Evolutionary conservation across 2,113 vertebrate species (phyloP).

Genomic region (Corvus cornix): DNA sequence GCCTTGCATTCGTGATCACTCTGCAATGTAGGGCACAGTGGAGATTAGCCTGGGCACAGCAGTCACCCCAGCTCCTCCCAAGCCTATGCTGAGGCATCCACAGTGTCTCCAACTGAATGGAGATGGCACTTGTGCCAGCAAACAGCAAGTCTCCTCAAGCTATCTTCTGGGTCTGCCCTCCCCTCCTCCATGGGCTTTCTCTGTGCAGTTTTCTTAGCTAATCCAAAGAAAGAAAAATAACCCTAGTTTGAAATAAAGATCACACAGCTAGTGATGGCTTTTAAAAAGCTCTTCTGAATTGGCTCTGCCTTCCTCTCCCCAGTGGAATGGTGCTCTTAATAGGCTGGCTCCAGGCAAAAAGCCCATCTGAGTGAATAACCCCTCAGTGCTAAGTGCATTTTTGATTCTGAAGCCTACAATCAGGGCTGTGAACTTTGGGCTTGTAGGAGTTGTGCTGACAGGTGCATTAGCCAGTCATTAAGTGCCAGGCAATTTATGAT

Average conservation of each 20-base stretch:
- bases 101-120: neutral
- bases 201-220: neutral
- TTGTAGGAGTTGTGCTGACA: neutral
- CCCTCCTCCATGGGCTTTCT: neutral
- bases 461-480: slow-evolving; percentile 37
- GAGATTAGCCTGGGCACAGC: neutral
- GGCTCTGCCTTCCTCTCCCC: neutral
- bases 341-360: slow-evolving; percentile 5
- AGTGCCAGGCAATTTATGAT: neutral
- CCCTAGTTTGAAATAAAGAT: slow-evolving; percentile 15
- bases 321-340: neutral
- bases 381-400: slow-evolving; percentile 6
- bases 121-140: neutral
- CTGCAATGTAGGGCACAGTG: neutral
- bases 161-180: neutral
- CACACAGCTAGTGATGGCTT: slow-evolving; percentile 8
- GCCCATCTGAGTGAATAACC: neutral
- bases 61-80: neutral
- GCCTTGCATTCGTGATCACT: accelerated
- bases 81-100: neutral
- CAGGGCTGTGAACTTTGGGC: slow-evolving; percentile 16
- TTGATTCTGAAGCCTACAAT: slow-evolving; percentile 53
- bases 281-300: neutral
- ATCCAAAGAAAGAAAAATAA: neutral
- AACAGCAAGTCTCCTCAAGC: neutral